A percentile compares a stretch with the other conserved stretches of the same genome.
Evolutionary conservation across 23 tunicate species (phyloP).

Genomic region (Aplidium turbinatum): DNA sequence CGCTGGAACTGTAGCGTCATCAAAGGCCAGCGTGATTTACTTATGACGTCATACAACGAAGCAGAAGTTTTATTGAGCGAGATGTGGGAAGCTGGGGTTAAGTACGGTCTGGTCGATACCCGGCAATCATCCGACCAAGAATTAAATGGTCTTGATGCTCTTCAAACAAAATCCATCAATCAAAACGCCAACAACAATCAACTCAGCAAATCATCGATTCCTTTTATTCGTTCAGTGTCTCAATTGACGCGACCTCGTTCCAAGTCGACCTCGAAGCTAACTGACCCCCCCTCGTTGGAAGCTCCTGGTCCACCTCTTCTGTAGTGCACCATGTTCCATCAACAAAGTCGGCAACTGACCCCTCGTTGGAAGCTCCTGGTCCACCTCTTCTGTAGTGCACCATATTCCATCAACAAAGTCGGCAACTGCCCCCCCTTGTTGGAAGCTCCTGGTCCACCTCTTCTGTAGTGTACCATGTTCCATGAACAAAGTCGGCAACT

Average conservation of each 20-base stretch:
- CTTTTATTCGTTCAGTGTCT: constrained; percentile 23
- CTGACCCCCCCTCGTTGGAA: too few species aligned
- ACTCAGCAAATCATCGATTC: neutral
- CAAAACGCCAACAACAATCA: constrained; percentile 31
- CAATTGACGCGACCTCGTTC: constrained; percentile 31
- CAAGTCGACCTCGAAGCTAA: constrained; percentile 6
- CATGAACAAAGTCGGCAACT: too few species aligned
- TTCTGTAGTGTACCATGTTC: too few species aligned
- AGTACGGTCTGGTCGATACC: constrained; percentile 37
- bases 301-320: too few species aligned
- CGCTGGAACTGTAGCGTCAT: constrained; percentile 87
- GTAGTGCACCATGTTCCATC: too few species aligned
- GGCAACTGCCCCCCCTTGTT: too few species aligned
- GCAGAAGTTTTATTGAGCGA: constrained; percentile 41
- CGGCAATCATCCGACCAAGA: neutral
- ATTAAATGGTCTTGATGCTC: constrained; percentile 1
- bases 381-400: too few species aligned
- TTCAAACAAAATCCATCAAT: constrained; percentile 12
- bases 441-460: too few species aligned
- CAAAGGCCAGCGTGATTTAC: constrained; percentile 50
- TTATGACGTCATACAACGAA: constrained; percentile 22
- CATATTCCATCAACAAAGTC: too few species aligned
- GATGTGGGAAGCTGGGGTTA: constrained; percentile 59
- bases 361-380: too few species aligned
- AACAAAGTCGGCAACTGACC: too few species aligned